Evolutionary conservation across 2,888 invertebrate species (phyloP), one percentile per base, ranked within the genome.

Genomic region (Cremastinae sp.): DNA sequence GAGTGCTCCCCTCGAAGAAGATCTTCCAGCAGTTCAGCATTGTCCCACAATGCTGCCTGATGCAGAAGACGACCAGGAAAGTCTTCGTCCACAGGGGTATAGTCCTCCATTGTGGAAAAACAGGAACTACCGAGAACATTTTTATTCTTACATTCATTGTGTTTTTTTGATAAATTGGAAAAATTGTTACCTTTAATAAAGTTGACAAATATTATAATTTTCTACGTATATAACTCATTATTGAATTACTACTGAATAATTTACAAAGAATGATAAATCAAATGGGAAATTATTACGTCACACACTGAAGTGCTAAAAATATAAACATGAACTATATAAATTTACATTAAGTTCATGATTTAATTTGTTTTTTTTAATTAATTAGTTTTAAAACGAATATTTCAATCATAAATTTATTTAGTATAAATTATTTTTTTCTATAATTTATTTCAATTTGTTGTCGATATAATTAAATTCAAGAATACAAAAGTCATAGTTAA

Each of bases 31-130:
- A 97, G 91, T 86, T 97, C 96, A 14, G 94, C 93, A 86, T 97
- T 97, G 89, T 96, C 96, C 96, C 97, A 97, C 12, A 96, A 89
- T 0, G 96, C 96, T 10, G 96, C 96, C 94, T 95, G 95, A 83
- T 96, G 96, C 70, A 96, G 90, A 58, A 96, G 90, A 61, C 95
- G 93, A 3, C 95, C 96, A 78, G 94, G 94, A 87, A 95, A 95
- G 88, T 95, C 93, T 85, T 95, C 95, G 83, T 95, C 95, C 83
- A 95, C 94, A n/a, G 94, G 94, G n/a, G 94, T 94, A 70, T 94
- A 92, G 90, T 94, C 94, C 91, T 94, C 90, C 91, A 92, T 92
- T 8, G 12, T 58, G 54, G 47, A 36, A 14, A 28, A 3, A 28
- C 28, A 28, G 2, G 5, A 28, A 28, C 28, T 28, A 5, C 28